phyloP scores from a whole-genome alignment of 2,797 vertebrate genomes.

The Columba guinea region DNA sequence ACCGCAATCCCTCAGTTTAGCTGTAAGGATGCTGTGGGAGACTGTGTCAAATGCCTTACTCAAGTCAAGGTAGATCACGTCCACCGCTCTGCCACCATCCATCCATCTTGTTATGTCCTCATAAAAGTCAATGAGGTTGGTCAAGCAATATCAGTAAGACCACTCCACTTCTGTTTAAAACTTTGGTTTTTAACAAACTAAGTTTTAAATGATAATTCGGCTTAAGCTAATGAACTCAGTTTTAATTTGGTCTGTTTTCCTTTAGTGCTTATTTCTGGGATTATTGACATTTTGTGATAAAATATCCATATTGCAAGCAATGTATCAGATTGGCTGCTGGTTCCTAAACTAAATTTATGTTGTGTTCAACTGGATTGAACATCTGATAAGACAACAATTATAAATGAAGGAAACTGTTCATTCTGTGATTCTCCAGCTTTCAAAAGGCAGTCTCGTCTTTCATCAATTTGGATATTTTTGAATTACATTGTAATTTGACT shows the following conservation, averaged over 20 bases:
- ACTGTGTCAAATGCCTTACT: too few species aligned
- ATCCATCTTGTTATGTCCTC: too few species aligned
- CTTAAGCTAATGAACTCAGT: not conserved
- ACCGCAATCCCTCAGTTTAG: too few species aligned
- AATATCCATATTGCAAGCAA: not conserved
- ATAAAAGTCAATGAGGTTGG: too few species aligned
- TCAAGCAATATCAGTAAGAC: not conserved
- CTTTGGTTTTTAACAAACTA: not conserved
- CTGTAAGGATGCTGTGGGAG: too few species aligned
- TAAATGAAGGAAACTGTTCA: not conserved
- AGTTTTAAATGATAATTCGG: not conserved
- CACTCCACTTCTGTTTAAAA: not conserved
- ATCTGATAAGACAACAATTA: not conserved
- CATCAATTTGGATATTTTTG: constrained; percentile 10
- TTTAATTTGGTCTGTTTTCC: not conserved
- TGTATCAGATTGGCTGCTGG: not conserved
- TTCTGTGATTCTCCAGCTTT: not conserved
- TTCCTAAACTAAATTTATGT: not conserved
- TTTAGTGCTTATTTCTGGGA: not conserved
- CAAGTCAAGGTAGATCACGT: too few species aligned
- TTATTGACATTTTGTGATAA: not conserved
- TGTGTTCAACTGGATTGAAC: not conserved
- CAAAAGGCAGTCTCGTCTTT: not conserved
- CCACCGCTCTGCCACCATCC: too few species aligned
- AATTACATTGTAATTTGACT: constrained; percentile 15